Evolutionary conservation across 1,140 invertebrate species (phyloP).

Genomic region (Cydia fagiglandana): DNA sequence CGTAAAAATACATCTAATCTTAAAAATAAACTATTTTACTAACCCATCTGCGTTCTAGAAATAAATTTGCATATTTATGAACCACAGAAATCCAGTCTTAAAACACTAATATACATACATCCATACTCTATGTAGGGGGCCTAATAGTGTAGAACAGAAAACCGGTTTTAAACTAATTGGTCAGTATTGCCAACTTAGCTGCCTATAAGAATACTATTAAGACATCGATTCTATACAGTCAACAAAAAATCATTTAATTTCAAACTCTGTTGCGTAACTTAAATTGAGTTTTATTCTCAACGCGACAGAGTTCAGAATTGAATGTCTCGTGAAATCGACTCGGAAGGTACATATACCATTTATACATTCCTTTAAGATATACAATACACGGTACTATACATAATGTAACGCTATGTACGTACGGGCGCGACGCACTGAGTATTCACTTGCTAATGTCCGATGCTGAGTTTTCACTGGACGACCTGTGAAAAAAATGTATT

Average conservation of each 20-base stretch:
- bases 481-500: neutral
- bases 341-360: constrained; percentile 13
- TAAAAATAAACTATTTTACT: neutral
- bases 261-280: neutral
- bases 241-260: neutral
- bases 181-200: constrained; percentile 26
- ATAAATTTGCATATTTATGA: neutral
- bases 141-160: neutral
- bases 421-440: constrained; percentile 65
- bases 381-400: constrained; percentile 10
- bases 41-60: neutral
- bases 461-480: neutral
- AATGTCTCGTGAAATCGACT: neutral
- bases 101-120: constrained; percentile 8
- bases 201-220: constrained; percentile 26
- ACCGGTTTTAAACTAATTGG: constrained; percentile 30
- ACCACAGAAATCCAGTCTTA: constrained; percentile 9
- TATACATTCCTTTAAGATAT: constrained; percentile 15
- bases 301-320: neutral
- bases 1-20: constrained; percentile 12
- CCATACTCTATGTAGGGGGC: neutral
- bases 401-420: constrained; percentile 14
- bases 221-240: constrained; percentile 28
- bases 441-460: constrained; percentile 50
- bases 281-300: neutral